Percentiles rank a stretch among this genome's conserved stretches.
Evolutionary conservation across 1,140 invertebrate genomes (phyloP).

Genomic region (Antheraea pernyi): DNA sequence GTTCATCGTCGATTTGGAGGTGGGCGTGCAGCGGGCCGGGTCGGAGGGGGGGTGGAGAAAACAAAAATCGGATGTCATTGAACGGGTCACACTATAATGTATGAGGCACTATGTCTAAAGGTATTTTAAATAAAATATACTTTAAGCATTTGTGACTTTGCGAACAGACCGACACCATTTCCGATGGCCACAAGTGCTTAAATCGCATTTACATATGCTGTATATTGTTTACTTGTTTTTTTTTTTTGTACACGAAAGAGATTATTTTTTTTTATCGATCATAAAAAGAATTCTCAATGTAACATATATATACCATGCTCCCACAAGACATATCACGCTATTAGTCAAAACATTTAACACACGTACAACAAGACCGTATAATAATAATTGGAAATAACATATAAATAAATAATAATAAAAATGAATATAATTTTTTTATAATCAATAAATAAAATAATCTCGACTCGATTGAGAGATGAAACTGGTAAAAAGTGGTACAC

Average conservation of each 20-base stretch:
- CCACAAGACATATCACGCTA: conserved; percentile 59
- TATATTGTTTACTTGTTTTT: conserved; percentile 12
- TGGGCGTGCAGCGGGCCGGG: conserved; percentile 68
- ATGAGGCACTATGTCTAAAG: conserved; percentile 63
- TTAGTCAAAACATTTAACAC: conserved; percentile 61
- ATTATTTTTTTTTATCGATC: conserved; percentile 63
- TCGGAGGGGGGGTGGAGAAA: conserved; percentile 54
- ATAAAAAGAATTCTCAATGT: conserved; percentile 24
- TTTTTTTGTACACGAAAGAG: conserved; percentile 29
- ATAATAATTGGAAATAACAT: conserved; percentile 16
- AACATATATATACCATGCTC: conserved; percentile 45
- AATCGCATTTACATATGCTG: conserved; percentile 64
- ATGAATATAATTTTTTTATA: conserved; percentile 19
- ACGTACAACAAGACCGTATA: conserved; percentile 45
- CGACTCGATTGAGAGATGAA: conserved; percentile 38
- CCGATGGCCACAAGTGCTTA: conserved; percentile 41
- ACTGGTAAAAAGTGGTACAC: conserved; percentile 33
- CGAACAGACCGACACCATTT: not conserved
- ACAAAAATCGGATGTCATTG: conserved; percentile 75
- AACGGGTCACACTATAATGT: conserved; percentile 65
- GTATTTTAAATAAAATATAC: conserved; percentile 17
- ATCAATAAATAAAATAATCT: conserved; percentile 73
- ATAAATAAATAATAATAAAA: conserved; percentile 5
- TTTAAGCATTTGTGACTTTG: conserved; percentile 37
- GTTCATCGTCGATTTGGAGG: conserved; percentile 63